Percentiles rank a stretch among this genome's conserved stretches.
phyloP scores from a whole-genome alignment of 1,140 invertebrate genomes.

The Dendrolimus kikuchii region DNA sequence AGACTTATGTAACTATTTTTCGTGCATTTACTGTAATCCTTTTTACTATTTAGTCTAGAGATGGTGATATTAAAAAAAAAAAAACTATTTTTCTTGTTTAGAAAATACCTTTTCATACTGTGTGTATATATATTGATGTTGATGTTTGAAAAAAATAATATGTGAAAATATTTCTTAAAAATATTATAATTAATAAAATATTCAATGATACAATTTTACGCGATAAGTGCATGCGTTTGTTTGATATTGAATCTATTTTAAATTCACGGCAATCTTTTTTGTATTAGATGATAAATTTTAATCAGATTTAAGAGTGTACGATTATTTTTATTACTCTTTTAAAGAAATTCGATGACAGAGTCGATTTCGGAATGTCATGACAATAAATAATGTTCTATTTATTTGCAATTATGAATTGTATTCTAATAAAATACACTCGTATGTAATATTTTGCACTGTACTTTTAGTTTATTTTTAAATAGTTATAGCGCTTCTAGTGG shows the following conservation, averaged over 20 bases:
- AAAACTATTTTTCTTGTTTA: constrained; percentile 52
- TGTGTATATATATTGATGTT: constrained; percentile 58
- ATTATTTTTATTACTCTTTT: constrained; percentile 14
- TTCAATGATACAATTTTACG: neutral
- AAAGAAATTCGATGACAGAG: constrained; percentile 8
- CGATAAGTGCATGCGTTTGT: neutral
- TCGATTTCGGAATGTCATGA: constrained; percentile 50
- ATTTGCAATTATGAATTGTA: constrained; percentile 16
- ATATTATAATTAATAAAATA: constrained; percentile 17
- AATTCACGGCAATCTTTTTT: constrained; percentile 3
- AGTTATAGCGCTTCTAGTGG: too few relatives aligned
- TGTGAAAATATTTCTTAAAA: constrained; percentile 29
- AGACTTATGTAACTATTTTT: constrained; percentile 66
- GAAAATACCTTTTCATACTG: constrained; percentile 46
- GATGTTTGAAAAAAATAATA: constrained; percentile 47
- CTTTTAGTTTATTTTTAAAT: too few relatives aligned
- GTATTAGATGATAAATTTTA: constrained; percentile 8
- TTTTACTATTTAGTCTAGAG: constrained; percentile 62
- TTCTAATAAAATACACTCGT: too few relatives aligned
- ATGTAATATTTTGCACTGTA: too few relatives aligned
- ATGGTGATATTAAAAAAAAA: constrained; percentile 59
- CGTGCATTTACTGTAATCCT: constrained; percentile 69
- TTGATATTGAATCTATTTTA: too few relatives aligned
- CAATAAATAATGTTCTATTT: constrained; percentile 61
- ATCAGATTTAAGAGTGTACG: constrained; percentile 4